Conservation (phyloP, 2,888 invertebrate genomes). For the Andrena hattorfiana region DNA sequence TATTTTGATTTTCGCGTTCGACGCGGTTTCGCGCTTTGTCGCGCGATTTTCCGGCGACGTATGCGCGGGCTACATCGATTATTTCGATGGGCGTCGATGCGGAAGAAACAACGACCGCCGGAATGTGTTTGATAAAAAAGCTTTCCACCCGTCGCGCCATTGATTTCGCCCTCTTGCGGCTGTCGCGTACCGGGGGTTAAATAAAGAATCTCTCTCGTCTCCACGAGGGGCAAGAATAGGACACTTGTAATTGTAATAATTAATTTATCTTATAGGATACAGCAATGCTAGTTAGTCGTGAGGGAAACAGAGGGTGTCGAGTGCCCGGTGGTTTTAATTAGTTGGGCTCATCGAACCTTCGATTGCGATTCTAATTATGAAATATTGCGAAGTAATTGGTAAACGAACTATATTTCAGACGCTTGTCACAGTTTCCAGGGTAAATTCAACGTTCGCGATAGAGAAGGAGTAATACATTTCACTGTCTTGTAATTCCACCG, state of each 20-base stretch:
- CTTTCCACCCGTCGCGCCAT: neutral
- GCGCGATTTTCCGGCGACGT: conserved; percentile 12
- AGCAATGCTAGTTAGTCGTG: neutral
- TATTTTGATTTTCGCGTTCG: conserved; percentile 49
- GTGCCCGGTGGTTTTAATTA: conserved; percentile 34
- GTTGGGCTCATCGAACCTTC: conserved; percentile 14
- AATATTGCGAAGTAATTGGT: conserved; percentile 9
- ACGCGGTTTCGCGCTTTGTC: conserved; percentile 35
- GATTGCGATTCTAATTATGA: conserved; percentile 16
- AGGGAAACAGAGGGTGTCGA: neutral
- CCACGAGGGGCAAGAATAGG: neutral
- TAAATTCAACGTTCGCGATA: neutral
- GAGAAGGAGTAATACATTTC: too few relatives aligned
- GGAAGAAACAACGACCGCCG: conserved; percentile 24
- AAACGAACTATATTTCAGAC: neutral
- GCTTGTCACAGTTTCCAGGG: neutral
- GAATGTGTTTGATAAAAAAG: conserved; percentile 28
- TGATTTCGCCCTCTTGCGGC: neutral
- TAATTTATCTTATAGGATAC: conserved; percentile 26
- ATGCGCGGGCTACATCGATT: conserved; percentile 35
- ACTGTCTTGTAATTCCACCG: neutral
- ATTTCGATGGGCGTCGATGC: conserved; percentile 28
- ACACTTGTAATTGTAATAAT: neutral
- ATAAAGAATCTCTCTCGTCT: conserved; percentile 4
- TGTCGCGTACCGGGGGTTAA: neutral